Base-by-base conservation (phyloP, 1,140 invertebrate genomes). In the Pachypsylla venusta region DNA sequence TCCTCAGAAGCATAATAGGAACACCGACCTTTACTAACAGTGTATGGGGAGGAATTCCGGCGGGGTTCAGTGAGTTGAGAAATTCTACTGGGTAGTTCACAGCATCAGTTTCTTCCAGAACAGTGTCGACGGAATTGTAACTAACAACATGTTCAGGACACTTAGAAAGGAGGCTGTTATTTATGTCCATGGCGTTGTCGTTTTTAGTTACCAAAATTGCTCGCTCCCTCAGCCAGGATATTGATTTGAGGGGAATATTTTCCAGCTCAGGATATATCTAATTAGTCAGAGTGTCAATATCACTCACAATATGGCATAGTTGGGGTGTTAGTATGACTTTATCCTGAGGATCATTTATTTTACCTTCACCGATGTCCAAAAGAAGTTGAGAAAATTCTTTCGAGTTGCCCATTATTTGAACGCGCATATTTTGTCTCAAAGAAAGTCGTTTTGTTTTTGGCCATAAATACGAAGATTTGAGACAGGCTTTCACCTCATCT, bases 381-480 rank as follows among this genome's bases (percentile, higher is more conserved):
- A 16, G 14, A 16, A 53, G 20, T 53, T 16, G 12, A 5, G 20
- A 16, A 53, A 16, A n/a, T 5, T 5, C 48, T 7, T 16, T 12
- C 20, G 14, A 10, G 10, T 53, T 20, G 5, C 5, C 14, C 5
- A 10, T 10, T 12, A n/a, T 12, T 10, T 53, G 10, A 5, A 7
- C 48, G 10, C 48, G n/a, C 20, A 53, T 16, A 10, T 53, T n/a
- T 7, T 14, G 48, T 53, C 10, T 22, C 20, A n/a, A 16, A 5
- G 20, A 16, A 10, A 16, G 10, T 53, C 25, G 13, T 2, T 48
- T 2, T 2, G 56, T 28, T 63, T 48, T 13, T 28, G 26, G 39
- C 67, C 67, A 68, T 39, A 70, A 58, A 28, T 20, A 39, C 28
- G 66, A 69, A 1, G 30, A 57, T 61, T 71, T 74, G 19, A 73